phyloP scores from a whole-genome alignment of 2,888 invertebrate genomes.

The Lasioglossum zephyrum region DNA sequence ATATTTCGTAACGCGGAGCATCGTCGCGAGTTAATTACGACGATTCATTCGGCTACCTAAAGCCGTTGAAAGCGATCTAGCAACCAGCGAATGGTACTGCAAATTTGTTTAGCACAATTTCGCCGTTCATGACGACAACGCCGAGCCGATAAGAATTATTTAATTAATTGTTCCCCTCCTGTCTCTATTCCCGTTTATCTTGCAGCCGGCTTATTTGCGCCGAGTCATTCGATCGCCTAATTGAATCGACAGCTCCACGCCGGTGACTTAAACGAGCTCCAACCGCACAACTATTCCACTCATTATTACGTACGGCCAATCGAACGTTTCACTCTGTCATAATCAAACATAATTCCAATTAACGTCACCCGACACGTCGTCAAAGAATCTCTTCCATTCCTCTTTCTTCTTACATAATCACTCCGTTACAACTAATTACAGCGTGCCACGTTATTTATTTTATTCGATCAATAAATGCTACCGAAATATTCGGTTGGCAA shows the following conservation, averaged over 20 bases:
- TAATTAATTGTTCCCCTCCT: neutral
- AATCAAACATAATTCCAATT: neutral
- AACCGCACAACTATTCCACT: neutral
- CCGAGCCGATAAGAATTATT: neutral
- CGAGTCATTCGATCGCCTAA: constrained; percentile 3
- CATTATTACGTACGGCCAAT: neutral
- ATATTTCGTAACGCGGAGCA: neutral
- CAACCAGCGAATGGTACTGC: neutral
- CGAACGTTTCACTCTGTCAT: neutral
- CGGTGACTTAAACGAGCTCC: neutral
- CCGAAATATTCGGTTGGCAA: no score
- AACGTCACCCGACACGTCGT: neutral
- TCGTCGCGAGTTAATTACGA: neutral
- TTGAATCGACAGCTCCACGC: constrained; percentile 5
- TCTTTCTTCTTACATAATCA: neutral
- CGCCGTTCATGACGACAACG: neutral
- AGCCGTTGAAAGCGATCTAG: neutral
- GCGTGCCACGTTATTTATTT: no score
- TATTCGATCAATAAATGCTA: no score
- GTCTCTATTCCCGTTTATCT: neutral
- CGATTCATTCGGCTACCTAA: neutral
- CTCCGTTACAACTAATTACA: no score
- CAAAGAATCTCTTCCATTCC: neutral
- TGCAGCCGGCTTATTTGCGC: constrained; percentile 3
- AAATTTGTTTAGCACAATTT: neutral